Conservation (phyloP, 2,797 vertebrate genomes). For the Babyrousa celebensis region DNA sequence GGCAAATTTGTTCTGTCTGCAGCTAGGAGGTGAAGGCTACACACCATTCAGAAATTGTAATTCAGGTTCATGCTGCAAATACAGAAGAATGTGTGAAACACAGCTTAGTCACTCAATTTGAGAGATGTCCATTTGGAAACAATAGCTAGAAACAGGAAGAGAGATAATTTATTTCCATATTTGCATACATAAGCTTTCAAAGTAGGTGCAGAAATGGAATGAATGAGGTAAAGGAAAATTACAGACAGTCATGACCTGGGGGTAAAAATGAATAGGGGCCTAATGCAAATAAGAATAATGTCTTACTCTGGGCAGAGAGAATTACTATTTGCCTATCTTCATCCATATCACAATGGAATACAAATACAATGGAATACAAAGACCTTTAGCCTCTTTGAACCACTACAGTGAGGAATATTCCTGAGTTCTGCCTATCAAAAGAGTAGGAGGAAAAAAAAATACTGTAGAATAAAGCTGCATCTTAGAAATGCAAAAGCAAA, state of each 20-base stretch:
- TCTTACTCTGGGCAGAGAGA: neutral
- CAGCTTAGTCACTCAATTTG: neutral
- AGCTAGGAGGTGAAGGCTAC: constrained; percentile 46
- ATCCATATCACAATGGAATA: neutral
- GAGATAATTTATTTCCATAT: neutral
- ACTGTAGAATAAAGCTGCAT: neutral
- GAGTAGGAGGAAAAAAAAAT: neutral
- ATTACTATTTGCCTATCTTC: neutral
- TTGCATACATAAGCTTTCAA: constrained; percentile 48
- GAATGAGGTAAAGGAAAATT: constrained; percentile 31
- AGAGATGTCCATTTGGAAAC: constrained; percentile 46
- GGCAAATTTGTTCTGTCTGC: constrained; percentile 7
- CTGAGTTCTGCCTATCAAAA: neutral
- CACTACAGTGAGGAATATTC: neutral
- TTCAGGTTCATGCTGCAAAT: constrained; percentile 69
- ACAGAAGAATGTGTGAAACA: neutral
- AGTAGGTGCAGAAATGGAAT: constrained; percentile 19
- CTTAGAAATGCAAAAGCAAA: neutral
- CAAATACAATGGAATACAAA: neutral
- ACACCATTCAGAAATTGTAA: constrained; percentile 59
- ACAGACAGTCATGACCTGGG: rapidly evolving
- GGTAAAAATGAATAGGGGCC: neutral
- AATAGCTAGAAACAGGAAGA: constrained; percentile 42
- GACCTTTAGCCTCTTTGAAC: neutral
- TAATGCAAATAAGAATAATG: neutral